A percentile compares a stretch with the other conserved stretches of the same genome.
Conservation (phyloP, 2,888 invertebrate species). For the Hirtodrosophila histrioides region DNA sequence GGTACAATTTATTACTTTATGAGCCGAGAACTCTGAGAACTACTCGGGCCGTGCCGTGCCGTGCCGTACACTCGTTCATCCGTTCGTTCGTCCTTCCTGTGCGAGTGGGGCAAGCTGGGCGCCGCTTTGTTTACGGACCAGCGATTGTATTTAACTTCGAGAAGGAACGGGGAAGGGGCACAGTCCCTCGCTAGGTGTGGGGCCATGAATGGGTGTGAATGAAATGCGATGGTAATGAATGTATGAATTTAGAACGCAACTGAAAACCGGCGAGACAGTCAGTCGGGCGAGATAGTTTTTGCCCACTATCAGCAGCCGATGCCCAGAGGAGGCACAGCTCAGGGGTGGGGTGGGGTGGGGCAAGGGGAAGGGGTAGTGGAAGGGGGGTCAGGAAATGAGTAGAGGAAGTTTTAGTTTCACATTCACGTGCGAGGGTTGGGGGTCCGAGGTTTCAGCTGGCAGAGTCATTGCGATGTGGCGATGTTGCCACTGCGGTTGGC, state of each 20-base stretch:
- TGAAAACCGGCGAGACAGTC: slow-evolving; percentile 75
- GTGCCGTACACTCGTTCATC: slow-evolving; percentile 5
- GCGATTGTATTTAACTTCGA: slow-evolving; percentile 78
- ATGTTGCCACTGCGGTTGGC: slow-evolving; percentile 74
- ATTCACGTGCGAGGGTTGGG: slow-evolving; percentile 47
- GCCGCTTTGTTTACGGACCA: slow-evolving; percentile 72
- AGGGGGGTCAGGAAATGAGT: slow-evolving; percentile 74
- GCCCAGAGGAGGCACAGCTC: slow-evolving; percentile 3
- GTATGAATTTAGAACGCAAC: slow-evolving; percentile 82
- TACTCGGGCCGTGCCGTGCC: neutral
- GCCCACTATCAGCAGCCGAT: slow-evolving; percentile 52
- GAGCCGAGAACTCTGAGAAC: slow-evolving; percentile 58
- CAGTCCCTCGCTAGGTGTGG: neutral
- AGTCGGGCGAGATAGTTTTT: slow-evolving; percentile 77
- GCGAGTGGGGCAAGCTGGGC: slow-evolving; percentile 20
- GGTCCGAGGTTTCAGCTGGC: slow-evolving; percentile 33
- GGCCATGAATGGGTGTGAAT: slow-evolving; percentile 40
- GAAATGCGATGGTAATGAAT: slow-evolving; percentile 81
- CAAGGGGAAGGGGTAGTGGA: neutral
- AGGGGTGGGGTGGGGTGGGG: no score
- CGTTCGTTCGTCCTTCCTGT: slow-evolving; percentile 26
- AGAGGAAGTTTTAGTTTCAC: slow-evolving; percentile 82
- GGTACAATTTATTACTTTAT: slow-evolving; percentile 82
- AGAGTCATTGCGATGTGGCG: slow-evolving; percentile 63
- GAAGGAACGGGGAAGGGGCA: neutral